A percentile compares a stretch with the other conserved stretches of the same genome.
Conservation (phyloP, 2,888 invertebrate species). For the Eilema caniola region DNA sequence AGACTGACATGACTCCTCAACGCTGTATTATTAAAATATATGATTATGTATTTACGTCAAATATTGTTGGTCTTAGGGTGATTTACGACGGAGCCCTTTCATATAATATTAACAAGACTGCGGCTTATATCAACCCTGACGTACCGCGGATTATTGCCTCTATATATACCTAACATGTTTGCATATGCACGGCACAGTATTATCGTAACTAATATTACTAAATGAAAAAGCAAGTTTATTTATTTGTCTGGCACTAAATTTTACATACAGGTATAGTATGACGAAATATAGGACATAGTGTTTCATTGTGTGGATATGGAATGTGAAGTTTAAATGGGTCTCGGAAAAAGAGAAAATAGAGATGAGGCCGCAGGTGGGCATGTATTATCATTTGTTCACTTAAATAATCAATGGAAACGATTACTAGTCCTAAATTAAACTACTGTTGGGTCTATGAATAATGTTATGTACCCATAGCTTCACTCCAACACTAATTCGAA, state of each 20-base stretch:
- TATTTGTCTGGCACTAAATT: neutral
- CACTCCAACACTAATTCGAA: neutral
- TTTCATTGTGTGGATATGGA: neutral
- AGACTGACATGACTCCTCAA: neutral
- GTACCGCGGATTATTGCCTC: neutral
- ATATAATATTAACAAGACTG: conserved; percentile 2
- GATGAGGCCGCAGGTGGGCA: no score
- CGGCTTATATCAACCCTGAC: neutral
- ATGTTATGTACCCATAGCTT: neutral
- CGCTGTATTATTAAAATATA: neutral
- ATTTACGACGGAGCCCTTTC: conserved; percentile 2
- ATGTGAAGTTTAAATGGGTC: no score
- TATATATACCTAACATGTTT: neutral
- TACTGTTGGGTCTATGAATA: neutral
- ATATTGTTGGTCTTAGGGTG: neutral
- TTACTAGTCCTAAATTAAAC: neutral
- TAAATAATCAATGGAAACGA: neutral
- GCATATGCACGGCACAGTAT: neutral
- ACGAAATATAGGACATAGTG: no score
- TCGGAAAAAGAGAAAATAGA: no score
- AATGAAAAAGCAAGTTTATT: neutral
- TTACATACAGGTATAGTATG: neutral
- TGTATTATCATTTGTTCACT: neutral
- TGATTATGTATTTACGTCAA: neutral
- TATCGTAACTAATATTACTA: neutral